These are phyloP conservation scores for Oikopleura dioica DNA, from an alignment of 23 tunicate species.

Conservation along the genomic window DNA sequence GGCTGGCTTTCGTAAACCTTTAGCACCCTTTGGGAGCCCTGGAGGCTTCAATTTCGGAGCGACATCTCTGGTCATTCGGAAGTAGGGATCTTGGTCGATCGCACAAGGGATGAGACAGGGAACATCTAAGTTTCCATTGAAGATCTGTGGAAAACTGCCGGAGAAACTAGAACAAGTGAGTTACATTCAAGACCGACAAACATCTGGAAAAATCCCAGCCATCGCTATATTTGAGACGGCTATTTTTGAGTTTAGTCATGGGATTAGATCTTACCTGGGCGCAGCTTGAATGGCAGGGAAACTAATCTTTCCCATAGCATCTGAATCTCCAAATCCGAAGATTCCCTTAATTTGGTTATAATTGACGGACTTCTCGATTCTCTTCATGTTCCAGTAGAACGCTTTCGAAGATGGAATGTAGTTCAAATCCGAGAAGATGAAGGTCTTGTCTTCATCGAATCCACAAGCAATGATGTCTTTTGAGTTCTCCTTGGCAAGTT, in stretches of 20 bases:
- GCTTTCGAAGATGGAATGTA: conserved; percentile 58
- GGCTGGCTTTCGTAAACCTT: conserved; percentile 40
- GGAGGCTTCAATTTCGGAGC: conserved; percentile 45
- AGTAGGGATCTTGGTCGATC: conserved; percentile 98
- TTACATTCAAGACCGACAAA: background rate
- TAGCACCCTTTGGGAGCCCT: conserved; percentile 1
- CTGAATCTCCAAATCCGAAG: conserved; percentile 81
- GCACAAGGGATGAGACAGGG: conserved; percentile 96
- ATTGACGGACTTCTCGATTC: conserved; percentile 79
- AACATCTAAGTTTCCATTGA: conserved; percentile 63
- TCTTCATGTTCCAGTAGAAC: conserved; percentile 86
- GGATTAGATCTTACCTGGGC: conserved; percentile 14
- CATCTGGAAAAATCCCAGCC: background rate
- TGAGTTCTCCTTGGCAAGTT: conserved; percentile 35
- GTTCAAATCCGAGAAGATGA: conserved; percentile 78
- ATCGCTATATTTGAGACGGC: no score
- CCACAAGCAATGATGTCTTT: conserved; percentile 96
- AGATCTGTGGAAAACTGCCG: conserved; percentile 93
- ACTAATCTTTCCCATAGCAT: conserved; percentile 89
- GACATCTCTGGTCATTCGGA: conserved; percentile 93
- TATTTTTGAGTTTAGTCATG: background rate
- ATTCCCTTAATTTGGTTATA: conserved; percentile 91
- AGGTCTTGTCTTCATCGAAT: conserved; percentile 81
- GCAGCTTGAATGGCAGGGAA: conserved; percentile 97
- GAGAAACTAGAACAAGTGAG: conserved; percentile 30